Base-by-base conservation (phyloP, 1,140 invertebrate species). In the Acromyrmex echinatior region DNA sequence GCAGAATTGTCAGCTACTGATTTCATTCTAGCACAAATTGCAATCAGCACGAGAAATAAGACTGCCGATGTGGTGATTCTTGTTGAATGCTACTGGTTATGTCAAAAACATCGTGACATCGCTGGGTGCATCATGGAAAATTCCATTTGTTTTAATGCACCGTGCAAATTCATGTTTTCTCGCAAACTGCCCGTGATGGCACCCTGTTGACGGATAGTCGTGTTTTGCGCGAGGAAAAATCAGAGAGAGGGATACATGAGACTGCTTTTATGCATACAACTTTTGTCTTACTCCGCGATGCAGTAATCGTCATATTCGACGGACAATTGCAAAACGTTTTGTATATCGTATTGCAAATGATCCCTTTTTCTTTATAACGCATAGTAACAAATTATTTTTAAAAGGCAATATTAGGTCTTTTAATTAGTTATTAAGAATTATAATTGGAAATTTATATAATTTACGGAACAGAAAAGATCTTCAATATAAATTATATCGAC, bases 61-160 rank as follows among this genome's bases (percentile, higher is more conserved):
- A 14, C 14, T 1, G 4, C 14, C 18, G 12, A 62, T 82, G 39
- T 9, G 7, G 35, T 76, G 56, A 76, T 76, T 76, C 9, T 31
- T 63, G 39, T 25, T 12, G 35, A 16, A 39, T 6, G 9, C 70
- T 28, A 21, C 3, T 1, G 9, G 12, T 62, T 74, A 49, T 74
- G n/a, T 82, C 49, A 35, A 62, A 74, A 84, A 62, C 49, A 10
- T 58, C 63, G 25, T 21, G 66, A 35, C 56, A 21, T 81, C 16
- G 51, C 18, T 31, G 49, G n/a, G 12, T 45, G 16, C 25, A 45
- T 84, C 70, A 84, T 84, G 56, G 58, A 76, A 84, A 84, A 84
- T 84, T 84, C 80, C 56, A 84, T 84, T 76, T 84, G 70, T 84
- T 84, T 84, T 84, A 84, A 84, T 84, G 70, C 28, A 18, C 18